Conservation (phyloP, 2,113 vertebrate genomes). For the Osmerus mordax region DNA sequence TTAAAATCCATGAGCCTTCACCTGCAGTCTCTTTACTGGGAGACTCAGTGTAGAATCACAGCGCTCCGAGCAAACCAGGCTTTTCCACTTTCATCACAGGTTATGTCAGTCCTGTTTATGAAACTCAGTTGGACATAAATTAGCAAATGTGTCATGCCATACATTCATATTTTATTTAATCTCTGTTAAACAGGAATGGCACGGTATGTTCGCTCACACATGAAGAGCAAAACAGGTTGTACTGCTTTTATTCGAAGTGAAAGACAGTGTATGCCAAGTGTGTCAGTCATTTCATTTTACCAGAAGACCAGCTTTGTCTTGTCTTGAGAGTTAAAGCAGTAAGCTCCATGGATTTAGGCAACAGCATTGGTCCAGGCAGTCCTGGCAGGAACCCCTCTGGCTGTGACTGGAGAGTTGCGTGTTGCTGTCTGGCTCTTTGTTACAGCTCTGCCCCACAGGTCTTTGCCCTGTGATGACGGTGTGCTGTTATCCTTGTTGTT, state of each 20-base stretch:
- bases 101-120: conserved; percentile 29
- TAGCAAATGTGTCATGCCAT: conserved; percentile 14
- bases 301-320: conserved; percentile 26
- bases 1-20: neutral
- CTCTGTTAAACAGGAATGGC: conserved; percentile 43
- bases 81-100: conserved; percentile 32
- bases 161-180: conserved; percentile 52
- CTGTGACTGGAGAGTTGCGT: conserved; percentile 32
- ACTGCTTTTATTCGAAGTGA: conserved; percentile 30
- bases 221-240: conserved; percentile 17
- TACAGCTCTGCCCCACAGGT: neutral
- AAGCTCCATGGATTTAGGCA: conserved; percentile 28
- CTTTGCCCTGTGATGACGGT: neutral
- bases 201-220: conserved; percentile 15
- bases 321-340: conserved; percentile 16
- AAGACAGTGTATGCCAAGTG: conserved; percentile 15
- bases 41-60: conserved; percentile 11
- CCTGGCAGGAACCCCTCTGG: conserved; percentile 40
- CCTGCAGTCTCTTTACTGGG: neutral
- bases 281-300: neutral
- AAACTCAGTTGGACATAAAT: conserved; percentile 46
- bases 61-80: conserved; percentile 27
- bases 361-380: conserved; percentile 8
- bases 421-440: neutral
- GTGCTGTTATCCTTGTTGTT: neutral